Base-by-base conservation (phyloP, 2,797 vertebrate species). In the Percopsis omiscomaycus region DNA sequence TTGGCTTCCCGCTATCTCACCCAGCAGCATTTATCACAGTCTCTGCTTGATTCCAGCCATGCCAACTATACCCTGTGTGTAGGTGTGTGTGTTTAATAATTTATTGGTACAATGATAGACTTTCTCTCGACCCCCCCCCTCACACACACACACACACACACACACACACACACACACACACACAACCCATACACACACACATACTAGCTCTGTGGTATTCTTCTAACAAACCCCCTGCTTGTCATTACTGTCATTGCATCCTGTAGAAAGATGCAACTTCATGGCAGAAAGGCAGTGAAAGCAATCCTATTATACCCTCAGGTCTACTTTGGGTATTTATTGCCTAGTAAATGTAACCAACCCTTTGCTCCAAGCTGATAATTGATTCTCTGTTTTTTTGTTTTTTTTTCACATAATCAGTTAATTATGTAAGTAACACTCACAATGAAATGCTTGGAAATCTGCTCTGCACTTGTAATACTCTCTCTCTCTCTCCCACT, bases 21-120 rank as follows among this genome's bases (percentile, higher is more conserved):
- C 49, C 69, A 60, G 55, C 55, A 11, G 67, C 74, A 60, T 66
- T 37, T 60, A 75, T 68, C 65, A 55, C 60, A 44, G 63, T 60
- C 51, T 70, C 44, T 44, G 45, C 8, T 48, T 46, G 0, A 59
- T 14, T 62, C 13, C 1, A 30, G 28, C 47, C 4, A 28, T 51
- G 58, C 37, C 37, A 67, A 61, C 59, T 60, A 58, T 71, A 59
- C 56, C 30, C 64, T 60, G 50, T 42, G 52, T 58, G 27, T 66
- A 30, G 27, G 52, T 59, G 54, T 47, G 22, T 50, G 45, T 46
- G 52, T 75, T 86, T 79, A 86, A 85, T 85, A 85, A 87, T 88
- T 66, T 56, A 85, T 79, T 69, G 65, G 62, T 65, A 72, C 66
- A 64, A 46, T 64, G 51, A 73, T 58, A 47, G 59, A 51, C 57